Base-by-base conservation (phyloP, 2,888 invertebrate species). In the Eugnorisma glareosa region DNA sequence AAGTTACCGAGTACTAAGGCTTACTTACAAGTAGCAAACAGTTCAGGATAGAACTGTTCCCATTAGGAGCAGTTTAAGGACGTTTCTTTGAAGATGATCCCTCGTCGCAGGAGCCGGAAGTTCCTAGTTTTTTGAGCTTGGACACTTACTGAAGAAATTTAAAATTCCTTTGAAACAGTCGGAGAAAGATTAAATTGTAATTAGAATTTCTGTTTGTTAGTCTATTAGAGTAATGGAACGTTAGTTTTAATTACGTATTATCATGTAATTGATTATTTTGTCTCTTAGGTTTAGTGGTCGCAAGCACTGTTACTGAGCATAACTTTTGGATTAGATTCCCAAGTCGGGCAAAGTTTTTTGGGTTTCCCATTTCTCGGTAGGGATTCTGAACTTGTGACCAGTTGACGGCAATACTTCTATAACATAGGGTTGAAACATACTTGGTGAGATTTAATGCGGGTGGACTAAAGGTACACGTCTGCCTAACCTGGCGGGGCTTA, bases 41-140 rank as follows among this genome's bases (percentile, higher is more conserved):
- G 24, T 64, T 66, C 31, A 21, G 13, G 24, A 54, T 54, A 35
- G 63, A 71, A 67, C 35, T 71, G 43, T 54, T 15, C 21, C 70
- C 68, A 73, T 75, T 73, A 75, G 31, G 31, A 82, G n/a, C n/a
- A 73, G 75, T 81, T 84, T 84, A 85, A 82, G 67, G 70, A 82
- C 64, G 40, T 73, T 82, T 75, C 82, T 82, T 75, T 84, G 75
- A 84, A 82, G 85, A 72, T 67, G 68, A 61, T 59, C 84, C 63
- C 69, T 84, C 67, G 71, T 37, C 45, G 51, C 61, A 61, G 61
- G 8, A 72, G 57, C 57, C 72, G 73, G 69, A 82, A 84, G 61
- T 73, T 77, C 7, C 51, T 28, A 57, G 35, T 67, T 57, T 67
- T 82, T 69, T 64, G 63, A 82, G 59, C 69, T 73, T 35, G 51